Percentiles rank a stretch among this genome's conserved stretches.
Evolutionary conservation across 2,797 vertebrate species (phyloP).

Genomic region (Pangasius krempfi): DNA sequence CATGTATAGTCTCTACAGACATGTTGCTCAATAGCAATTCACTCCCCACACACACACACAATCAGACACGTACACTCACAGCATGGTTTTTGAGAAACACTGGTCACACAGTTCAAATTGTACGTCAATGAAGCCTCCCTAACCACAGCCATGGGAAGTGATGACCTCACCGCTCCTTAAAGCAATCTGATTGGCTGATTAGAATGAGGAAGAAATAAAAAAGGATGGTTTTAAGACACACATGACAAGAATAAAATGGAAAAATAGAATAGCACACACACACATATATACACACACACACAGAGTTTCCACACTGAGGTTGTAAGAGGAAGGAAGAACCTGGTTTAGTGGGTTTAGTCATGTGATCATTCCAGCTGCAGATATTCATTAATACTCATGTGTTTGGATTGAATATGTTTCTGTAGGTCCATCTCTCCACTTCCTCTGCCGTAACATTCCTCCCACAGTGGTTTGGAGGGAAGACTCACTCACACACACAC

Average conservation of each 20-base stretch:
- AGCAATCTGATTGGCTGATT: constrained; percentile 41
- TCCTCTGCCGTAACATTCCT: neutral
- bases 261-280: constrained; percentile 9
- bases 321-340: constrained; percentile 49
- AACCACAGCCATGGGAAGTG: constrained; percentile 53
- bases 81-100: constrained; percentile 43
- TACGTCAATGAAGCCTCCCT: constrained; percentile 55
- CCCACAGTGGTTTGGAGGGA: neutral
- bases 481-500: neutral
- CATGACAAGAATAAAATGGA: constrained; percentile 40
- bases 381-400: neutral
- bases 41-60: neutral
- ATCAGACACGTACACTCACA: constrained; percentile 17
- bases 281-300: neutral
- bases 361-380: constrained; percentile 34
- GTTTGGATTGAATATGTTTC: neutral
- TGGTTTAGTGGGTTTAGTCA: constrained; percentile 39
- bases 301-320: constrained; percentile 51
- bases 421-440: neutral
- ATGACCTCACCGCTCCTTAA: constrained; percentile 42
- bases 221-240: constrained; percentile 28
- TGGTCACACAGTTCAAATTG: constrained; percentile 37
- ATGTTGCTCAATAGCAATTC: neutral
- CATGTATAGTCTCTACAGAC: neutral
- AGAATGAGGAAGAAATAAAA: constrained; percentile 18